Percentiles rank a stretch among this genome's conserved stretches.
Conservation (phyloP, 2,113 vertebrate species). For the Mus musculus region DNA sequence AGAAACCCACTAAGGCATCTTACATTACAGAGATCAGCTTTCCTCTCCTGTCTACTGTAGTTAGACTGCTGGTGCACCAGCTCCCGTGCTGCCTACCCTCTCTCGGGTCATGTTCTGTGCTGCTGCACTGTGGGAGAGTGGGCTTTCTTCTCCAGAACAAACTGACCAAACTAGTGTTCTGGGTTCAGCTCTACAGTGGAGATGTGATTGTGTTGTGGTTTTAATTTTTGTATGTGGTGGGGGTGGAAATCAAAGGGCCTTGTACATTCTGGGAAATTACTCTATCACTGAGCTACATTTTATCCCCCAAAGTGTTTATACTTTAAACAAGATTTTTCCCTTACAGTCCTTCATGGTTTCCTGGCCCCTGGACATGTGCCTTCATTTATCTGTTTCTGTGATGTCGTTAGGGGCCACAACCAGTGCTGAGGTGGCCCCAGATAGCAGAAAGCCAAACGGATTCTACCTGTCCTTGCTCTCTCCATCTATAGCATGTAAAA, state of each 20-base stretch:
- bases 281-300: background rate
- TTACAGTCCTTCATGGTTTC: background rate
- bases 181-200: background rate
- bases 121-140: background rate
- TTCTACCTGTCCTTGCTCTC: background rate
- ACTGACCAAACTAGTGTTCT: background rate
- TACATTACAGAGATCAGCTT: background rate
- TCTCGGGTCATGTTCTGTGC: background rate
- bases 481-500: background rate
- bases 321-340: background rate
- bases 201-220: background rate
- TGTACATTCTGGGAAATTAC: background rate
- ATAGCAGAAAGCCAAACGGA: background rate
- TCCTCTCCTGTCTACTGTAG: background rate
- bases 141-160: slow-evolving; percentile 27
- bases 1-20: background rate
- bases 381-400: background rate
- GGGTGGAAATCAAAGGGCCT: background rate
- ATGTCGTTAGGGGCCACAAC: background rate
- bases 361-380: background rate
- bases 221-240: background rate
- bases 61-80: too few relatives aligned
- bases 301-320: background rate
- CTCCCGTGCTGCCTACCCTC: background rate
- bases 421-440: background rate